phyloP scores from a whole-genome alignment of 1,140 invertebrate species.

The Papilio machaon region DNA sequence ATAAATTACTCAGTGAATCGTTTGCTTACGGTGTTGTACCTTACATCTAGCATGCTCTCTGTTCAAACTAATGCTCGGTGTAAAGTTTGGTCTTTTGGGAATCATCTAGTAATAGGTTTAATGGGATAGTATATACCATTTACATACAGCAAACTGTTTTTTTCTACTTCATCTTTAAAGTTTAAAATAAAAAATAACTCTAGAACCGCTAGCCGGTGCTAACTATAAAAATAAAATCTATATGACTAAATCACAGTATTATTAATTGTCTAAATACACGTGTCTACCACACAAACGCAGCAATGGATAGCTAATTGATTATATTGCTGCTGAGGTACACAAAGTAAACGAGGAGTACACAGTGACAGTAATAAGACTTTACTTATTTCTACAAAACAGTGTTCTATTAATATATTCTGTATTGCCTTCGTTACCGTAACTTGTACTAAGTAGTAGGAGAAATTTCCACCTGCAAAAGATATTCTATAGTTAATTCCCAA shows the following conservation, averaged over 20 bases:
- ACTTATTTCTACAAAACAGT: conserved; percentile 52
- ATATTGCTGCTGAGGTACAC: conserved; percentile 53
- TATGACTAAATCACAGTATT: conserved; percentile 65
- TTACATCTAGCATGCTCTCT: conserved; percentile 74
- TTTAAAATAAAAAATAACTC: conserved; percentile 64
- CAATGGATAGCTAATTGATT: conserved; percentile 62
- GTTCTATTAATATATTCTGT: conserved; percentile 46
- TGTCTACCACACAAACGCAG: conserved; percentile 69
- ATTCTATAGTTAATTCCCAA: conserved; percentile 40
- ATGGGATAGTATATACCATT: conserved; percentile 55
- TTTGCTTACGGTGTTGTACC: conserved; percentile 63
- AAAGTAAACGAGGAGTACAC: conserved; percentile 53
- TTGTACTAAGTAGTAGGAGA: conserved; percentile 50
- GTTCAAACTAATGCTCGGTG: conserved; percentile 66
- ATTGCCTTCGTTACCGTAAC: conserved; percentile 47
- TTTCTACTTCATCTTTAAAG: conserved; percentile 64
- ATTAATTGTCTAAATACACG: conserved; percentile 59
- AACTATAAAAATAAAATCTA: conserved; percentile 65
- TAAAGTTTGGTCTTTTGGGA: conserved; percentile 50
- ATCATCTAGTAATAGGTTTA: conserved; percentile 56
- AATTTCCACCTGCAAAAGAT: conserved; percentile 55
- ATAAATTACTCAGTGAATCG: conserved; percentile 65
- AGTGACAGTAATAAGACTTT: conserved; percentile 62
- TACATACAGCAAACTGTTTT: conserved; percentile 59
- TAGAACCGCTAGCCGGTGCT: conserved; percentile 73